Evolutionary conservation across 2,797 vertebrate genomes (phyloP).

Genomic region (Etheostoma perlongum): DNA sequence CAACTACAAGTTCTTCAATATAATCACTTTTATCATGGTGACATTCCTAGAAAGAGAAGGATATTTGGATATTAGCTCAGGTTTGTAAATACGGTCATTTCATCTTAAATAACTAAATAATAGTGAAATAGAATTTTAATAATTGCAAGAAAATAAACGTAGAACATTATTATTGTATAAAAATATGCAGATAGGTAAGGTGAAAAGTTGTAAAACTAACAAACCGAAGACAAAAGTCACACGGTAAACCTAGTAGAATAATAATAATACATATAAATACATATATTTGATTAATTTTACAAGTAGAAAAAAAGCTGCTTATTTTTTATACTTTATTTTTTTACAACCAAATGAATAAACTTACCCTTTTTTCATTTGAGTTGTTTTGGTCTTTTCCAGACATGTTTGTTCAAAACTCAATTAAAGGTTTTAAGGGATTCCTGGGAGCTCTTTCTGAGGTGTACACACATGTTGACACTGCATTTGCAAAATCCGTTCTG

Average conservation of each 20-base stretch:
- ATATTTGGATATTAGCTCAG: too few relatives aligned
- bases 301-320: not conserved
- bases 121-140: not conserved
- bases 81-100: not conserved
- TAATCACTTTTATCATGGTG: not conserved
- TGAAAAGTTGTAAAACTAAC: not conserved
- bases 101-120: not conserved
- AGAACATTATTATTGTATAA: not conserved
- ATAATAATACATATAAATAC: not conserved
- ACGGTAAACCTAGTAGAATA: not conserved
- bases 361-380: not conserved
- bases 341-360: not conserved
- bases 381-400: not conserved
- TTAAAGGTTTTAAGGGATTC: not conserved
- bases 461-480: not conserved
- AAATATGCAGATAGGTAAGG: not conserved
- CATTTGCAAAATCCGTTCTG: not conserved
- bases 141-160: too few relatives aligned
- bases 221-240: not conserved
- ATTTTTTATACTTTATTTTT: not conserved
- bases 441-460: not conserved
- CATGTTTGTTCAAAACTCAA: not conserved
- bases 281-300: not conserved
- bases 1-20: not conserved
- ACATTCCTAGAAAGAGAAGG: not conserved